Percentiles rank a stretch among this genome's conserved stretches.
These are phyloP conservation scores for Ploceus nigricollis DNA, from an alignment of 2,113 vertebrate genomes.

Conservation along the genomic window DNA sequence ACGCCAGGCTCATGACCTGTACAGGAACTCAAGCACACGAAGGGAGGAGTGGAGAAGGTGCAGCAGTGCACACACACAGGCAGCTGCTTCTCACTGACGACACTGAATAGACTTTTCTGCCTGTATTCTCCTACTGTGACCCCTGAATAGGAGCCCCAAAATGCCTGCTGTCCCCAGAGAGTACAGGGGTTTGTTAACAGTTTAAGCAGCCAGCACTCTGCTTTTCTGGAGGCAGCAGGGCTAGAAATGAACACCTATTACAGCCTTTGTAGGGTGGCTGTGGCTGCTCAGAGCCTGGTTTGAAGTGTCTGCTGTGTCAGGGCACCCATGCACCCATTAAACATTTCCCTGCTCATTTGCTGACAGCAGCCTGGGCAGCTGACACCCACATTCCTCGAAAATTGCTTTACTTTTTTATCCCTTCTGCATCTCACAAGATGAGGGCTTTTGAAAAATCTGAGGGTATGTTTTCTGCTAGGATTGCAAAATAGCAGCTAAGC, in stretches of 20 bases:
- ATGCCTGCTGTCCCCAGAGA: not conserved
- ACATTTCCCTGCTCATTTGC: not conserved
- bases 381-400: not conserved
- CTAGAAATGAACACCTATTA: not conserved
- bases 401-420: not conserved
- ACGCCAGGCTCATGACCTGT: not conserved
- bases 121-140: not conserved
- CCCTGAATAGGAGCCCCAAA: not conserved
- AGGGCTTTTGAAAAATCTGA: not conserved
- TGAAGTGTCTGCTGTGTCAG: not conserved
- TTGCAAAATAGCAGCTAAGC: not conserved
- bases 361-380: not conserved
- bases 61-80: not conserved
- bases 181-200: not conserved
- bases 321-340: not conserved
- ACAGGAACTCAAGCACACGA: not conserved
- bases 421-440: not conserved
- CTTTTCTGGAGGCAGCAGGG: not conserved
- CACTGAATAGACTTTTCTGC: not conserved
- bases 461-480: not conserved
- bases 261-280: not conserved
- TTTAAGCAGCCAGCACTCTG: not conserved
- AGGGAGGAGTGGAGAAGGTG: not conserved
- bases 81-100: not conserved
- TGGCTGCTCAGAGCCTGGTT: not conserved